Evolutionary conservation across 2,113 vertebrate species (phyloP), one percentile per base, ranked within the genome.

Genomic region (Lagopus muta): DNA sequence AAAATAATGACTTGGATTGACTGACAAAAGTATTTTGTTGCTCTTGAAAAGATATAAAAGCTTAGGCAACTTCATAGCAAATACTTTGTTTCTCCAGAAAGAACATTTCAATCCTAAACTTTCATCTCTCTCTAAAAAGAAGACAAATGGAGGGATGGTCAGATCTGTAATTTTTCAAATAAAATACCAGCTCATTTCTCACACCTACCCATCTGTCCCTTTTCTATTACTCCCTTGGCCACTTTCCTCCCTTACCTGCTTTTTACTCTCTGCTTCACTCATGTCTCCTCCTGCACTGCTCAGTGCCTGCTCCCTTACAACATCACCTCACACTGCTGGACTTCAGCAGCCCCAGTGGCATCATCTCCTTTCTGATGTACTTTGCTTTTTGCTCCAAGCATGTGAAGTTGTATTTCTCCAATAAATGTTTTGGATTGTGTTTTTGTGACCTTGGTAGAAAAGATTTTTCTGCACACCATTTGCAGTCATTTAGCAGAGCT

Each of bases 401-500:
- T 4, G 8, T 15, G 47, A n/a, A 64, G 42, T 30, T 66, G 19
- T 32, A 27, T 76, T 89, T 82, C 42, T 88, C 32, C 42, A 30
- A 72, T 12, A 87, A 93, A 91, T 72, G 13, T 86, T 82, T 38
- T 25, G 50, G 64, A n/a, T 80, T n/a, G 45, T 4, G 0, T 60
- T 80, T 75, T 69, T 75, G 2, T 52, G 82, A 34, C n/a, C 32
- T 42, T 36, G 42, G 11, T 17, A 90, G 86, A 4, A 48, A 55
- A 88, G 42, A 30, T n/a, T 78, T 43, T 60, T 87, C 55, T 92
- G 84, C 61, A 64, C 42, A 28, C 54, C 62, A 80, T 76, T 96
- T 92, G 67, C 78, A 91, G 50, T 47, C 58, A 34, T 93, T 94
- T 82, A 92, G 65, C 73, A 30, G 30, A 57, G 54, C 60, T 88